Base-by-base conservation (phyloP, 2,113 vertebrate genomes). In the Ramphastos sulfuratus region DNA sequence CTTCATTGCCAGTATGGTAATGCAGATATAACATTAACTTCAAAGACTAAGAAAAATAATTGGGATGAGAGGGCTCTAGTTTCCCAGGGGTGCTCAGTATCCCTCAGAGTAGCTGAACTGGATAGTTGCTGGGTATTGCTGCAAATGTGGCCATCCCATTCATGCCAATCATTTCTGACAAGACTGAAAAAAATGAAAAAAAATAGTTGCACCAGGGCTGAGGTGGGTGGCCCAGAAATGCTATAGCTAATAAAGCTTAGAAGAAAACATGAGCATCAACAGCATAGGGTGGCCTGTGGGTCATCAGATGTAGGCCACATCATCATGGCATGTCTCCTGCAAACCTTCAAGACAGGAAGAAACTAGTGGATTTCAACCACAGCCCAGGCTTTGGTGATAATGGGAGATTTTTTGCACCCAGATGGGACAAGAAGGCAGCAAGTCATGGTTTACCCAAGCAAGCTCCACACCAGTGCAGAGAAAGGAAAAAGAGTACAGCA, bases 1-100 rank as follows among this genome's bases (percentile, higher is more conserved):
- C 69, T 92, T 79, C 84, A 64, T n/a, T 84, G 71, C 71, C 87
- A 92, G 39, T 37, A 61, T 55, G 54, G 80, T 55, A 85, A 91
- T 81, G 72, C 89, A 92, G 50, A 82, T 64, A 66, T 78, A 81
- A 74, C 33, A 31, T 88, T 72, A 46, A 80, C 82, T 96, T 93
- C 37, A 75, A 88, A 93, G 81, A 39, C 48, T 77, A 67, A 37
- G 48, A 82, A 77, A 72, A 84, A 30, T 58, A 76, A 79, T n/a
- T 25, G 42, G 23, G 8, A 27, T 12, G 28, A 5, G 33, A 17
- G 15, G 30, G 16, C 18, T 77, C 33, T 48, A 60, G 21, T 59
- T 87, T 76, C 55, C 67, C 55, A 74, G 31, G 8, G 46, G 46
- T 75, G 39, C 35, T 89, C 35, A 33, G 28, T 35, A 70, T 66